Base-by-base conservation (phyloP, 35 echinoderm and acorn worm genomes). In the Apostichopus californicus region DNA sequence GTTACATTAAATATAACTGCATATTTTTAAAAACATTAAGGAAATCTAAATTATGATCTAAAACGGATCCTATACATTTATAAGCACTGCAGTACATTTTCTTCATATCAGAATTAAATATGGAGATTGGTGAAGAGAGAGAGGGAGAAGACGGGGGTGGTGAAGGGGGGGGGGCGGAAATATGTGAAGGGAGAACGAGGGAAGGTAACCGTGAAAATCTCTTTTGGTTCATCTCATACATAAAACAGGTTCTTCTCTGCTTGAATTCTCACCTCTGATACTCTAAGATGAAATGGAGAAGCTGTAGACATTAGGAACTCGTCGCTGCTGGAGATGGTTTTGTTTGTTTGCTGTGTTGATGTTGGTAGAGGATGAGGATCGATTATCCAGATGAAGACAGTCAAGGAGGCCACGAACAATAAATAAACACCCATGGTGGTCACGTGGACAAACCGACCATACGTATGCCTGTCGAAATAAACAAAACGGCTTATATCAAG, bases 371-470 rank as follows among this genome's bases (percentile, higher is more conserved):
- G 94, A 10, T 11, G 56, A 9, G 94, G 90, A 58, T 95, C 84
- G 5, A 85, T 80, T 0, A 66, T 79, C 28, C 85, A 93, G 8
- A 90, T 87, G 59, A 95, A 95, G 14, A 57, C 54, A 9, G 94
- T 95, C 54, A 95, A 72, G 46, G 88, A 89, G 8, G 77, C 94
- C 56, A 95, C 75, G 73, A 95, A 95, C 5, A 93, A 18, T 1
- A 90, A 46, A 55, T 95, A 95, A 5, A 95, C 65, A 1, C 83
- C 21, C 20, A 93, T 90, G 34, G 60, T 93, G 15, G 87, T 70
- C 5, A 73, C 77, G 68, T 95, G 94, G 55, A 90, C 78, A 11
- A 90, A 23, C 11, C 86, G 75, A 5, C 94, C 91, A 78, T 93
- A 95, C 1, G 91, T 24, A 25, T 79, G 61, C 91, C 94, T 95